Conservation (phyloP, 1,140 invertebrate species). For the Holotrichia oblita region DNA sequence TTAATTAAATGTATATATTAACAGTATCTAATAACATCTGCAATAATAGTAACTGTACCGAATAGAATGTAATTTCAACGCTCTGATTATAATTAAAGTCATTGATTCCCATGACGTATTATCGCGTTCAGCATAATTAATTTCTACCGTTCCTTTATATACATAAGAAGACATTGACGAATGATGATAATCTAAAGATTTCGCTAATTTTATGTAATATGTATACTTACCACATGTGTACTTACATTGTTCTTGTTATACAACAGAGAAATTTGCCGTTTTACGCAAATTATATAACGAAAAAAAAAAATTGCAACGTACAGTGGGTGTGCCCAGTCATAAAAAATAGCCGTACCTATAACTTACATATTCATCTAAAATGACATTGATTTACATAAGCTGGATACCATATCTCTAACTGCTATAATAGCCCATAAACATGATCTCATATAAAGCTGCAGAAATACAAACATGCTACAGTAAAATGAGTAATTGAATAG, state of each 20-base stretch:
- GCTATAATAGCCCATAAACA: too few species aligned
- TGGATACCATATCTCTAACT: neutral
- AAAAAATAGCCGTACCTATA: neutral
- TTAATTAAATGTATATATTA: conserved; percentile 5
- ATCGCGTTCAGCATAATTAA: conserved; percentile 4
- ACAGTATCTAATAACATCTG: conserved; percentile 16
- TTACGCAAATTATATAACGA: neutral
- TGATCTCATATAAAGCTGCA: too few species aligned
- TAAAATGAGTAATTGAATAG: too few species aligned
- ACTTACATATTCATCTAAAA: neutral
- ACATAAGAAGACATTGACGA: neutral
- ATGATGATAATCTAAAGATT: conserved; percentile 6
- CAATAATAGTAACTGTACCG: conserved; percentile 11
- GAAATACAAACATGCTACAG: too few species aligned
- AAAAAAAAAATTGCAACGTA: neutral
- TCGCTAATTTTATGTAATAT: neutral
- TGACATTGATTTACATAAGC: neutral
- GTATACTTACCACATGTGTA: neutral
- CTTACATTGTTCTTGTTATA: neutral
- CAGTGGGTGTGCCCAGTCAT: neutral
- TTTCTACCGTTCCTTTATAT: neutral
- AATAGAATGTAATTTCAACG: conserved; percentile 4
- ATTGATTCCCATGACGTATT: conserved; percentile 16
- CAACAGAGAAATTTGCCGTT: neutral
- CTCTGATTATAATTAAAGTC: conserved; percentile 17